Evolutionary conservation across 2,888 invertebrate genomes (phyloP).

Genomic region (Limnephilus auricula): DNA sequence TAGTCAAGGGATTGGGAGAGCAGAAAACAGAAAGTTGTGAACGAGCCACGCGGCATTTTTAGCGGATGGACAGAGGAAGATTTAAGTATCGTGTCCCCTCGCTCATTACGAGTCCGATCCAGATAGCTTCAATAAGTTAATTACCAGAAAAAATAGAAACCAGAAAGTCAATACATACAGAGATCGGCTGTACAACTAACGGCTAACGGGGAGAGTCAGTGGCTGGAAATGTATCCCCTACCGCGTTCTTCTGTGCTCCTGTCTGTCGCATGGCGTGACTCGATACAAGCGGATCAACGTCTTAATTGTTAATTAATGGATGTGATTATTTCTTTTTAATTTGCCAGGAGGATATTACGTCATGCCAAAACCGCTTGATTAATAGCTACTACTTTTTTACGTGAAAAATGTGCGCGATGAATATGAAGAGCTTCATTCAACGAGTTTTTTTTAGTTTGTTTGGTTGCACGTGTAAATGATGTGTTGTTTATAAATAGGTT

Average conservation of each 20-base stretch:
- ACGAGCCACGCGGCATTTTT: background rate
- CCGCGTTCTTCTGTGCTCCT: background rate
- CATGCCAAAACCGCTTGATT: background rate
- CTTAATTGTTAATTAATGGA: slow-evolving; percentile 37
- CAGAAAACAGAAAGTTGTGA: background rate
- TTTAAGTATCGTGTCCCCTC: slow-evolving; percentile 34
- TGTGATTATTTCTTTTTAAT: slow-evolving; percentile 31
- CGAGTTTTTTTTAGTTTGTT: background rate
- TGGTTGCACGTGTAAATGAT: background rate
- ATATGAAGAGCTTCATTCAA: background rate
- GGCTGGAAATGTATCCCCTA: background rate
- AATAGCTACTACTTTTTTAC: background rate
- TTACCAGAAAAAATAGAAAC: slow-evolving; percentile 63
- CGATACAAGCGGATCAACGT: slow-evolving; percentile 9
- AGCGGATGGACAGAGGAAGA: slow-evolving; percentile 21
- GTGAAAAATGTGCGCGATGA: background rate
- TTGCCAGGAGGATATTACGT: background rate
- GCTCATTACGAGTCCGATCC: slow-evolving; percentile 60
- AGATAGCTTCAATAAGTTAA: slow-evolving; percentile 63
- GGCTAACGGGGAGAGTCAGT: background rate
- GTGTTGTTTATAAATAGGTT: background rate
- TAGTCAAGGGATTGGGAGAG: background rate
- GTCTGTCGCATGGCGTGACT: slow-evolving; percentile 30
- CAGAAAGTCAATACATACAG: slow-evolving; percentile 13
- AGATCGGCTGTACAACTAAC: background rate